A percentile compares a stretch with the other conserved stretches of the same genome.
phyloP scores from a whole-genome alignment of 1,140 invertebrate species.

The Scaptomyza montana region DNA sequence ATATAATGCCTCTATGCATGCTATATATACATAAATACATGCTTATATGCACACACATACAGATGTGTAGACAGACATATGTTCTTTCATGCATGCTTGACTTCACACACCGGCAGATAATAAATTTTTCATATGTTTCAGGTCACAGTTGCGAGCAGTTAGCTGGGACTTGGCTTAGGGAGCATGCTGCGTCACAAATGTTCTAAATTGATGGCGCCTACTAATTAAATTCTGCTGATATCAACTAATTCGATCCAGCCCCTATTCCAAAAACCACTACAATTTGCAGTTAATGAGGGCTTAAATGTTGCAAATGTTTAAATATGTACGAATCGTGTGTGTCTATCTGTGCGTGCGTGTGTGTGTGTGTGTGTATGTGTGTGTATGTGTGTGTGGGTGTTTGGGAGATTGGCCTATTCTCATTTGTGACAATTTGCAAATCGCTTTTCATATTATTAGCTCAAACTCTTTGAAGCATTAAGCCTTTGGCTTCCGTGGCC shows the following conservation, averaged over 20 bases:
- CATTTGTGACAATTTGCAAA: constrained; percentile 13
- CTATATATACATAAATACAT: no score
- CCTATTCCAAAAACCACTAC: neutral
- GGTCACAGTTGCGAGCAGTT: constrained; percentile 14
- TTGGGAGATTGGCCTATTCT: neutral
- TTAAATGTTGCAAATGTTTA: constrained; percentile 1
- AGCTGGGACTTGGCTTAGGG: neutral
- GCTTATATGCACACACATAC: neutral
- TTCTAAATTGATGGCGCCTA: constrained; percentile 28
- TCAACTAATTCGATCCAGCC: neutral
- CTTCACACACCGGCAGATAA: constrained; percentile 44
- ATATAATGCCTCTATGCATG: constrained; percentile 6
- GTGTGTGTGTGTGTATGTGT: neutral
- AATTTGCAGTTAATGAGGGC: constrained; percentile 17
- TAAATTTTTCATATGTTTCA: constrained; percentile 57
- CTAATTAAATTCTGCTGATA: constrained; percentile 46
- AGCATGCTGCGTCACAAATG: constrained; percentile 4
- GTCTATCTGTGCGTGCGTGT: neutral
- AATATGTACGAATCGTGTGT: neutral
- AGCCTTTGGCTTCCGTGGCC: constrained; percentile 3
- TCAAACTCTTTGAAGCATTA: constrained; percentile 1
- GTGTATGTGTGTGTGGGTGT: neutral
- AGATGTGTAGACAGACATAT: neutral
- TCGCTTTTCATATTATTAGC: neutral
- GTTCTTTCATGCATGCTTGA: constrained; percentile 2